Evolutionary conservation across 2,797 vertebrate species (phyloP).

Genomic region (Cirrhinus mrigala): DNA sequence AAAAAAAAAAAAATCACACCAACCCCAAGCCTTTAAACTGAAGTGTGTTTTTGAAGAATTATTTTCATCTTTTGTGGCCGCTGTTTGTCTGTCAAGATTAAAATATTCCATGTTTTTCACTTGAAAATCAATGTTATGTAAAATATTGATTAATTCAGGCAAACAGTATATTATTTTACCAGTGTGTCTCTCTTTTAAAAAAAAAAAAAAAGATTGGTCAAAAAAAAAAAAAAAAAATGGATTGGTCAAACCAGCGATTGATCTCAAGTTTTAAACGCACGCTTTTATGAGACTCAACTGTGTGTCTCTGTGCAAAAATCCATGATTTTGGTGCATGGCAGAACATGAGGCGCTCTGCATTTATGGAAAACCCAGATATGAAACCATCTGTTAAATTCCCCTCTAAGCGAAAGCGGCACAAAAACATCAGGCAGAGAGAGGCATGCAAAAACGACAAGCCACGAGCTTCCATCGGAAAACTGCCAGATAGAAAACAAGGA

Average conservation of each 20-base stretch:
- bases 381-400: constrained; percentile 39
- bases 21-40: background rate
- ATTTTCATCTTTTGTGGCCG: background rate
- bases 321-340: constrained; percentile 2
- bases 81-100: background rate
- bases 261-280: background rate
- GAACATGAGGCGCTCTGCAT: constrained; percentile 24
- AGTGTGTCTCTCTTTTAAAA: background rate
- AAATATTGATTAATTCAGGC: background rate
- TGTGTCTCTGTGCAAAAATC: background rate
- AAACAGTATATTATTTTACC: background rate
- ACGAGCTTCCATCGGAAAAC: constrained; percentile 71
- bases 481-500: constrained; percentile 73
- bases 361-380: constrained; percentile 22
- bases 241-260: background rate
- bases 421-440: constrained; percentile 54
- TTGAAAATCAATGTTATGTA: background rate
- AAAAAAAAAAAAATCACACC: too few species aligned
- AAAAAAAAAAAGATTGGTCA: background rate
- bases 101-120: background rate
- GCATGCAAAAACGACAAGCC: constrained; percentile 62
- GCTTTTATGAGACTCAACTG: background rate
- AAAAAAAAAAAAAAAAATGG: too few species aligned
- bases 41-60: too few species aligned
- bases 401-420: constrained; percentile 19